A percentile compares a stretch with the other conserved stretches of the same genome.
Conservation (phyloP, 2,797 vertebrate genomes). For the Ctenopoma multispine region DNA sequence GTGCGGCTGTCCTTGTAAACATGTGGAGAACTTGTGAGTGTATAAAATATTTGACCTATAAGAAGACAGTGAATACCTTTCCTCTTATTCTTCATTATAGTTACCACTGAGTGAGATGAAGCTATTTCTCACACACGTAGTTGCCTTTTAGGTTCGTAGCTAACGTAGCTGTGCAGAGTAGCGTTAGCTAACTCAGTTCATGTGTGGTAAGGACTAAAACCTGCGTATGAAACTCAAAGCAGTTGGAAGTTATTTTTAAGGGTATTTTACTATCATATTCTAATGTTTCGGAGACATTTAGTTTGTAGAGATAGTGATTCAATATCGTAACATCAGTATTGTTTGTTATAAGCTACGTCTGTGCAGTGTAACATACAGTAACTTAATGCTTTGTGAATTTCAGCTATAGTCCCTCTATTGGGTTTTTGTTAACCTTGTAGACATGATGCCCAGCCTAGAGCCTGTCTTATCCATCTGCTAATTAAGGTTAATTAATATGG, state of each 20-base stretch:
- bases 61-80: rapidly evolving
- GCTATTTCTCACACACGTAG: neutral
- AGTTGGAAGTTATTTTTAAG: neutral
- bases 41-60: rapidly evolving
- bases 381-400: neutral
- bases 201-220: no score
- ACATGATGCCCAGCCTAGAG: neutral
- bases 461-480: neutral
- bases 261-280: neutral
- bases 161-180: neutral
- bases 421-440: neutral
- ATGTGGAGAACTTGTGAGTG: constrained; percentile 44
- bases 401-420: neutral
- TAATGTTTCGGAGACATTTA: neutral
- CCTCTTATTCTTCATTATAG: neutral
- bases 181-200: neutral
- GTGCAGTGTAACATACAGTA: no score
- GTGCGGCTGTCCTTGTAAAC: constrained; percentile 50
- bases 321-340: no score
- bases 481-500: neutral
- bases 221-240: no score
- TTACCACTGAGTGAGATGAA: neutral
- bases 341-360: neutral
- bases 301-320: neutral
- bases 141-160: neutral